phyloP scores from a whole-genome alignment of 2,888 invertebrate genomes.

The Steinernema hermaphroditum region DNA sequence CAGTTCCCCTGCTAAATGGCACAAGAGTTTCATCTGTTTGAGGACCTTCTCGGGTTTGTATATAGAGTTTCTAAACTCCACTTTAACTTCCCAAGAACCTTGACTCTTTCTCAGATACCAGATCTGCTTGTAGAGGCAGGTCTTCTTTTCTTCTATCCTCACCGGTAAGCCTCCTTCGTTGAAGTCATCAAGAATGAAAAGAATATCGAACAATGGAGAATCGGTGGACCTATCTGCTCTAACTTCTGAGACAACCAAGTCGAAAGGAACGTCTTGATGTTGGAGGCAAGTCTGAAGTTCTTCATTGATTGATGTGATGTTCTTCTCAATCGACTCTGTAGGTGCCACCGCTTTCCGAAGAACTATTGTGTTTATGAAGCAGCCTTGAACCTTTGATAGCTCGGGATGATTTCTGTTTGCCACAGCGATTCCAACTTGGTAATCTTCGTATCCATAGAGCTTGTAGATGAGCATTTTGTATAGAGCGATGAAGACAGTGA shows the following conservation, averaged over 20 bases:
- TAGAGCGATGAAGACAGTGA: conserved; percentile 9
- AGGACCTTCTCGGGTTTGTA: neutral
- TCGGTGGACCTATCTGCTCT: neutral
- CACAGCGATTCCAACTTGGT: conserved; percentile 32
- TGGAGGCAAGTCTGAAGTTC: conserved; percentile 18
- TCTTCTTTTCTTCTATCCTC: conserved; percentile 19
- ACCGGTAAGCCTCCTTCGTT: neutral
- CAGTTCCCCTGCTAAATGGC: neutral
- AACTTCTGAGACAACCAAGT: conserved; percentile 33
- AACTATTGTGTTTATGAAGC: conserved; percentile 33
- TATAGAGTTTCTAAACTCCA: neutral
- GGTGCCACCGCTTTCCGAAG: conserved; percentile 35
- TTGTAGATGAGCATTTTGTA: conserved; percentile 36
- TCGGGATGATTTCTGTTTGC: conserved; percentile 27
- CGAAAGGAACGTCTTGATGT: conserved; percentile 35
- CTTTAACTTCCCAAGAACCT: neutral
- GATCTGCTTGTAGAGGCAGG: conserved; percentile 26
- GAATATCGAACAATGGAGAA: conserved; percentile 23
- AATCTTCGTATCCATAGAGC: conserved; percentile 29
- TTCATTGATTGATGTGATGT: neutral
- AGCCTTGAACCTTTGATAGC: conserved; percentile 9
- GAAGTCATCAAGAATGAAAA: neutral
- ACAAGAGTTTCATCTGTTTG: neutral
- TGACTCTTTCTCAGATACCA: neutral
- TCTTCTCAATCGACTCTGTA: neutral